Base-by-base conservation (phyloP, 2,888 invertebrate species). In the Spisula subtruncata region DNA sequence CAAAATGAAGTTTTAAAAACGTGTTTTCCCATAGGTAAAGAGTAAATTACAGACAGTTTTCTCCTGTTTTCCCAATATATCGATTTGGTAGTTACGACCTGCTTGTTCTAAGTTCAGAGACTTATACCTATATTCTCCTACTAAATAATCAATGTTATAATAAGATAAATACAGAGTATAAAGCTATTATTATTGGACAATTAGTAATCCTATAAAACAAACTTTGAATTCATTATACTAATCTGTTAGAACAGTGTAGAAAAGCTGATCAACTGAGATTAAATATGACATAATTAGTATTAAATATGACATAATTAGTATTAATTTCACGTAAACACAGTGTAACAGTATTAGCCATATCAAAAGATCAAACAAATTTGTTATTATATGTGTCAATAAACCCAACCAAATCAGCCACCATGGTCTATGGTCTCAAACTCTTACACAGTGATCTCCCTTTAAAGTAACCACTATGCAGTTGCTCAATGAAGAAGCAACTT, bases 161-260 rank as follows among this genome's bases (percentile, higher is more conserved):
- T 66, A 66, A 66, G 25, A 66, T 66, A 66, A 66, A 66, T 56
- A 20, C n/a, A 14, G 6, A 14, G 56, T 56, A 56, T 18, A 56
- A 56, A 56, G 56, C n/a, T 66, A 25, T 66, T 66, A 66, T 18
- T 75, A 75, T 12, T 18, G 16, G 18, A 75, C 41, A 75, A 25
- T 32, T 75, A 35, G 32, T 75, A 75, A 75, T 32, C 75, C 14
- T 18, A 75, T 75, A 35, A 75, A 75, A 75, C 35, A 75, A 75
- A 75, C 75, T 75, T 75, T 75, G 75, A 32, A 75, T 75, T 75
- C 12, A 75, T 75, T 75, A 32, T 75, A 32, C 25, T 32, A 32
- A 32, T 75, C 29, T 75, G 16, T 18, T 75, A 75, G 35, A 14
- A 35, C 35, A 75, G 75, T 32, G 75, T 75, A 10, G 75, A 35